A percentile compares a stretch with the other conserved stretches of the same genome.
phyloP scores from a whole-genome alignment of 2,797 vertebrate genomes.

The Neopelma chrysocephalum region DNA sequence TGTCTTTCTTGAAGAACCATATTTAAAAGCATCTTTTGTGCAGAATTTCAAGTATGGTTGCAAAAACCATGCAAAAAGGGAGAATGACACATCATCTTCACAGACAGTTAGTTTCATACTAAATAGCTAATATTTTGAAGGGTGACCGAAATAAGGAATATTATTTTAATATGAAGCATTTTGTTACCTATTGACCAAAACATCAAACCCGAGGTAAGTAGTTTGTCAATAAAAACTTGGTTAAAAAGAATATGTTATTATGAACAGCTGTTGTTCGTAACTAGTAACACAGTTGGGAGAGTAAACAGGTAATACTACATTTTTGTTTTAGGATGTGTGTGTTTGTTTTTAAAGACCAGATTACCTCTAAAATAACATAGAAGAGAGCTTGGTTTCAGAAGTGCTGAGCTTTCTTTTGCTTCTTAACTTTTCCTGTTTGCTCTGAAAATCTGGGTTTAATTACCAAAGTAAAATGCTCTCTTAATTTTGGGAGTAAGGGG shows the following conservation, averaged over 20 bases:
- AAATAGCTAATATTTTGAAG: neutral
- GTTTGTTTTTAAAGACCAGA: neutral
- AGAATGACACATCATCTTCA: neutral
- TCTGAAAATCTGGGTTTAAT: neutral
- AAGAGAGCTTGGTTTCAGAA: neutral
- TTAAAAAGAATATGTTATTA: neutral
- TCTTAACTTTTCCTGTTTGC: neutral
- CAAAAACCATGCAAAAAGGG: neutral
- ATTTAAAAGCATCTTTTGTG: neutral
- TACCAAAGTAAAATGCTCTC: neutral
- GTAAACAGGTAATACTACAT: neutral
- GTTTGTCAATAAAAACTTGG: neutral
- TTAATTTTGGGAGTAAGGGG: neutral
- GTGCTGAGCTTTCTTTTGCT: neutral
- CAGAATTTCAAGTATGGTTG: neutral
- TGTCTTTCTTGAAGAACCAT: neutral
- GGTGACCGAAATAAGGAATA: neutral
- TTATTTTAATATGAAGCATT: neutral
- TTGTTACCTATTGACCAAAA: neutral
- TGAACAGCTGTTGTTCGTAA: accelerated
- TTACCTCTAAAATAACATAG: neutral
- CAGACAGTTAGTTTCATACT: neutral
- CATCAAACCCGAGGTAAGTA: neutral
- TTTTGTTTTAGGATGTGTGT: neutral
- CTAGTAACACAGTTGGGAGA: neutral